Percentiles rank a stretch among this genome's conserved stretches.
Evolutionary conservation across 2,888 invertebrate genomes (phyloP).

Genomic region (Tethea ocularis): DNA sequence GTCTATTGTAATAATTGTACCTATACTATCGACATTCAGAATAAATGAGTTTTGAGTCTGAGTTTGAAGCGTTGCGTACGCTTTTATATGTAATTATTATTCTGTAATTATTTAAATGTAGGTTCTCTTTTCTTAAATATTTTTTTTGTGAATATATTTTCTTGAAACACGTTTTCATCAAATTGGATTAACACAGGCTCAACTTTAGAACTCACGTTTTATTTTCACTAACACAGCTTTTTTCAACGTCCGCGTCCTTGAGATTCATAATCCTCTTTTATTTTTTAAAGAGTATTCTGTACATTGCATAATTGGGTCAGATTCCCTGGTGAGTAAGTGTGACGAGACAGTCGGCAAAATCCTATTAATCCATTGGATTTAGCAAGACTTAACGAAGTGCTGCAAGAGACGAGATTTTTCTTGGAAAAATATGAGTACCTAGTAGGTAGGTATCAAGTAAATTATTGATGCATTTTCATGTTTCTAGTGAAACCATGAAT

Average conservation of each 20-base stretch:
- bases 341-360: slow-evolving; percentile 22
- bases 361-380: slow-evolving; percentile 36
- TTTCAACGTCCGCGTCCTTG: background rate
- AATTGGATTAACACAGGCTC: background rate
- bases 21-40: no score
- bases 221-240: background rate
- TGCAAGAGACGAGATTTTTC: slow-evolving; percentile 24
- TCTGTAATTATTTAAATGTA: no score
- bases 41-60: no score
- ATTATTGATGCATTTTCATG: no score
- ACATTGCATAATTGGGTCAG: slow-evolving; percentile 27
- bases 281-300: background rate
- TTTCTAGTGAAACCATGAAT: no score
- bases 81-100: no score
- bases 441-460: background rate
- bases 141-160: background rate
- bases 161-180: background rate
- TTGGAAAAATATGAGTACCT: slow-evolving; percentile 23
- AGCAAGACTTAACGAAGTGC: slow-evolving; percentile 18
- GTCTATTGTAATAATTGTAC: no score
- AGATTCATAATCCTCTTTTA: background rate
- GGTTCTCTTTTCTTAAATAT: no score
- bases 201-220: background rate
- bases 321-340: slow-evolving; percentile 21
- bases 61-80: no score